These are phyloP conservation scores for Galaxea fascicularis DNA, from an alignment of 92 coral and sea anemone species.

Conservation along the genomic window DNA sequence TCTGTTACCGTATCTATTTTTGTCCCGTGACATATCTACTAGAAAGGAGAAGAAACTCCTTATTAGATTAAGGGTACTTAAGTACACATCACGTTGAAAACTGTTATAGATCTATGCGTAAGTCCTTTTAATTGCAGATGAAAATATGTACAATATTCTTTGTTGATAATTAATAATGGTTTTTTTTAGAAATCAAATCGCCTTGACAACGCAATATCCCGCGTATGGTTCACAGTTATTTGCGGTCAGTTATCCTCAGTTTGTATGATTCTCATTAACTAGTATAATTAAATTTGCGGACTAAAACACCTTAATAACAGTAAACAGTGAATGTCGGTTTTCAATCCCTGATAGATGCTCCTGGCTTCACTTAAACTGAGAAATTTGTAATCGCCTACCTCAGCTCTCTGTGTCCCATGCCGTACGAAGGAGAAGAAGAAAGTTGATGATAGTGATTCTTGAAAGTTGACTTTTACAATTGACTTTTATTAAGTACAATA, in stretches of 20 bases:
- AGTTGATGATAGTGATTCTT: conserved; percentile 16
- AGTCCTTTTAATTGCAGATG: not conserved
- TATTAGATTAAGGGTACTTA: not conserved
- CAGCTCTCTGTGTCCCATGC: conserved; percentile 35
- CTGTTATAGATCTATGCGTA: not conserved
- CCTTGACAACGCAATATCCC: conserved; percentile 1
- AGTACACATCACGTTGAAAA: conserved; percentile 2
- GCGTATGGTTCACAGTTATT: conserved; percentile 12
- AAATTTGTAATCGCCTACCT: conserved; percentile 3
- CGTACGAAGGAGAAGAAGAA: conserved; percentile 16
- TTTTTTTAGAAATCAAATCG: too few species aligned
- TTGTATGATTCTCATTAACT: conserved; percentile 10
- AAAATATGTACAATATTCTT: not conserved
- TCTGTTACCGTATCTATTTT: too few species aligned
- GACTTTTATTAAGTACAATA: too few species aligned
- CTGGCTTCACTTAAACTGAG: not conserved
- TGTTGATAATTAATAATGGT: too few species aligned
- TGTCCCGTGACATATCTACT: too few species aligned
- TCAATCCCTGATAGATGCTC: conserved; percentile 25
- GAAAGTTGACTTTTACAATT: too few species aligned
- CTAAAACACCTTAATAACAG: not conserved
- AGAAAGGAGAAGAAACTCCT: too few species aligned
- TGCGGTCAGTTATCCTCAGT: not conserved
- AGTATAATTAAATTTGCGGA: conserved; percentile 9
- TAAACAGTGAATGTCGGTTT: not conserved